phyloP scores from a whole-genome alignment of 2,113 vertebrate genomes.

The Hippoglossus stenolepis region DNA sequence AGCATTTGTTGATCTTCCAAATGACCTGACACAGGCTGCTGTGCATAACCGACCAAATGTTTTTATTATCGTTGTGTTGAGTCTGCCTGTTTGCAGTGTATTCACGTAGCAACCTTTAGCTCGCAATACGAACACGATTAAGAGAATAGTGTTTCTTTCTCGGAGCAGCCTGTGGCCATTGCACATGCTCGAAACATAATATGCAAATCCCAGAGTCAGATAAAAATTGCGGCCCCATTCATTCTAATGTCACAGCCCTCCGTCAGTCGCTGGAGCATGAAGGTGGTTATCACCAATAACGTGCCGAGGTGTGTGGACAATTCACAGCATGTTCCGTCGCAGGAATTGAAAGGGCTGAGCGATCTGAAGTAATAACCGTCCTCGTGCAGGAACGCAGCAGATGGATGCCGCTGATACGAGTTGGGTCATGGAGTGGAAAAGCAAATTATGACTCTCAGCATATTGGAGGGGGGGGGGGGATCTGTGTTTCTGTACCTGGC shows the following conservation, averaged over 20 bases:
- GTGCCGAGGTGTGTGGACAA: conserved; percentile 46
- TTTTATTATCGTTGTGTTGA: no score
- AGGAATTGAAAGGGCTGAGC: conserved; percentile 53
- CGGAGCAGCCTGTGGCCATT: neutral
- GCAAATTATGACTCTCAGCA: conserved; percentile 63
- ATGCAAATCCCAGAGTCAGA: conserved; percentile 8
- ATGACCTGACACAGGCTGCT: no score
- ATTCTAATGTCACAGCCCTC: conserved; percentile 26
- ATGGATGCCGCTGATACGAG: conserved; percentile 67
- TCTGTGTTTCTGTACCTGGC: conserved; percentile 26
- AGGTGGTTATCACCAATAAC: conserved; percentile 64
- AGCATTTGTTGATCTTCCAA: no score
- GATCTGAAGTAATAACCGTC: conserved; percentile 59
- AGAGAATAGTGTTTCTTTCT: neutral
- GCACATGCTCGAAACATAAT: neutral
- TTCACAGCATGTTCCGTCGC: conserved; percentile 36
- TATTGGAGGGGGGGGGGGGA: conserved; percentile 20
- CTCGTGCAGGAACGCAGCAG: conserved; percentile 22
- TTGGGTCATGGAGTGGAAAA: conserved; percentile 61
- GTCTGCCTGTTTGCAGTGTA: no score
- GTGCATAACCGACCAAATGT: no score
- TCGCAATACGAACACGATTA: neutral
- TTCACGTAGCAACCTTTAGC: neutral
- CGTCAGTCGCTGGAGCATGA: conserved; percentile 42
- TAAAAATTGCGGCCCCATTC: conserved; percentile 31